Evolutionary conservation across 2,797 vertebrate genomes (phyloP), one percentile per base, ranked within the genome.

Genomic region (Alcedo quadribrachys): DNA sequence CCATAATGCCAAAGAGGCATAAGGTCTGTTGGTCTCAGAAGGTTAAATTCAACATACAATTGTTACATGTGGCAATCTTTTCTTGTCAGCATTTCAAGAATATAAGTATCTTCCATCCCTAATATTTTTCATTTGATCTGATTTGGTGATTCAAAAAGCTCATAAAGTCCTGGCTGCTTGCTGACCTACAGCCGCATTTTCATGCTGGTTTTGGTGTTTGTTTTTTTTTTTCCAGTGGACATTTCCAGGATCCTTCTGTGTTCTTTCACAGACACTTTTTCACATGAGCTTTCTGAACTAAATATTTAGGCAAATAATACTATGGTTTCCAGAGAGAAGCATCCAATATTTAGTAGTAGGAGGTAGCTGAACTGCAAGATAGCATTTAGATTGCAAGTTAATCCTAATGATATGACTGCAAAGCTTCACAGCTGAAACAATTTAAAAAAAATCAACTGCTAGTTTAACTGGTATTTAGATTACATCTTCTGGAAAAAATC

Each of bases 261-360:
- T 35, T 81, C 15, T 73, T 24, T 75, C 43, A 35, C 5, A 85
- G 50, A n/a, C 42, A 55, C 17, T 76, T 83, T 21, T 35, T 90
- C 57, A 83, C 12, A 32, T 57, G 19, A 86, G 22, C 55, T n/a
- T 86, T 78, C 14, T 61, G 45, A 87, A 90, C 86, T 8, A 90
- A 90, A 95, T 92, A 95, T 92, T 95, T 81, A 86, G 54, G 60
- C 11, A 82, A 90, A 54, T 70, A 92, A 87, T 81, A 83, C 91
- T 74, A 81, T 58, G 43, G 16, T 77, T 87, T 82, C 70, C 67
- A 81, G 63, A 78, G 76, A 87, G 79, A 81, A 90, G 28, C 50
- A 87, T 94, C 50, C 73, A 93, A 83, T 90, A 94, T 94, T 95
- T 84, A 92, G 89, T 84, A 92, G 89, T 43, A 77, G 76, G 42